phyloP scores from a whole-genome alignment of 2,113 vertebrate genomes.

The Diadophis punctatus region DNA sequence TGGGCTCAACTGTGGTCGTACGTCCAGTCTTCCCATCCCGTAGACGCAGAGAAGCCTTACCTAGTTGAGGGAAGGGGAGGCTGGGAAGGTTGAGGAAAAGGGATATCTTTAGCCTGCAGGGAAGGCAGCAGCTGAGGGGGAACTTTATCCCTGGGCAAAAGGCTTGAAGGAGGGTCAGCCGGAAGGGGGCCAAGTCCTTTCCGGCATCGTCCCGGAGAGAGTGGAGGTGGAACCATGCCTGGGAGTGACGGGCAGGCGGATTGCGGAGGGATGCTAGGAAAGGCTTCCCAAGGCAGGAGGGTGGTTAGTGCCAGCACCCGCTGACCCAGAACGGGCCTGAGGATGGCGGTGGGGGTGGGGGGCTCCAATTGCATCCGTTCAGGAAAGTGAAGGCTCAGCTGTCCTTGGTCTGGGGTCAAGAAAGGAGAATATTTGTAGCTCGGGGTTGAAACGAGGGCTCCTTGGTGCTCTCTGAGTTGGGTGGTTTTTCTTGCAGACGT shows the following conservation, averaged over 20 bases:
- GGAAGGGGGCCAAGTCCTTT: background rate
- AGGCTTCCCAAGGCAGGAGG: background rate
- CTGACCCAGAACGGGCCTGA: background rate
- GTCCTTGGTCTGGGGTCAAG: background rate
- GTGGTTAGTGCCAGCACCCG: background rate
- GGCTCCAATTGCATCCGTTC: background rate
- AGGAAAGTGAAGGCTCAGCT: background rate
- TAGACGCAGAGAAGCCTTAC: background rate
- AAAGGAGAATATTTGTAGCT: too few species aligned
- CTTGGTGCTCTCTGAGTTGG: too few species aligned
- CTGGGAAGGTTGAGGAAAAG: background rate
- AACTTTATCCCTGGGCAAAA: background rate
- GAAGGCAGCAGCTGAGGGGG: background rate
- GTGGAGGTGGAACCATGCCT: background rate
- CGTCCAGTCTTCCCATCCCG: background rate
- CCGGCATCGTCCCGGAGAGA: background rate
- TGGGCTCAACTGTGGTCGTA: too few species aligned
- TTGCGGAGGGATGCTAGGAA: background rate
- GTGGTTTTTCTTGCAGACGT: too few species aligned
- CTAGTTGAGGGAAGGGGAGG: too few species aligned
- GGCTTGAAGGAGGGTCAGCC: background rate
- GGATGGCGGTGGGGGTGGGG: too few species aligned
- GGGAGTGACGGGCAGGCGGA: background rate
- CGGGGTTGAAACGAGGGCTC: too few species aligned
- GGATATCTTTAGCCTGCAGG: background rate